Conservation (phyloP, 2,113 vertebrate genomes). For the Scatophagus argus region DNA sequence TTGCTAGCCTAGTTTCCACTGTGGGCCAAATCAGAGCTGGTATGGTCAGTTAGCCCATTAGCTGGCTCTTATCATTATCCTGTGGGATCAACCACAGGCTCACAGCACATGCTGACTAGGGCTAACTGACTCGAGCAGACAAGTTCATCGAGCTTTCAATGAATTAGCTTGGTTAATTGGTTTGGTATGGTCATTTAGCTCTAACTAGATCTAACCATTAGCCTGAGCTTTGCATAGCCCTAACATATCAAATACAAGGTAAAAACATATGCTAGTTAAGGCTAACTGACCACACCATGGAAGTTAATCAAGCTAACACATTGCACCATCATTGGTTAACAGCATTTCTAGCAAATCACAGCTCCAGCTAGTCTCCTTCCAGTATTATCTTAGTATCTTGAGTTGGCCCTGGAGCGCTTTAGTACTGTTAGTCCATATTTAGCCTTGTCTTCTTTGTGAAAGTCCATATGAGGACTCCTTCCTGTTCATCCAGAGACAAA, state of each 20-base stretch:
- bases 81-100: neutral
- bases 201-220: too few species aligned
- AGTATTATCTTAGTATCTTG: slow-evolving; percentile 42
- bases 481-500: neutral
- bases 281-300: neutral
- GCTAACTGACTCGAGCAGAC: neutral
- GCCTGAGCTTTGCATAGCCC: neutral
- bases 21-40: slow-evolving; percentile 25
- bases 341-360: neutral
- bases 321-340: neutral
- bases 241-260: neutral
- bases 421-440: neutral
- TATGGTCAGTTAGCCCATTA: neutral
- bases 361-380: slow-evolving; percentile 5
- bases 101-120: neutral
- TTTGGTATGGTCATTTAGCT: neutral
- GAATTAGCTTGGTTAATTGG: neutral
- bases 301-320: neutral
- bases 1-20: slow-evolving; percentile 35
- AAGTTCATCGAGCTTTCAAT: neutral
- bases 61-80: neutral
- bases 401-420: slow-evolving; percentile 12
- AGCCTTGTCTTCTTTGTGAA: neutral
- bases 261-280: neutral
- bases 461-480: neutral